Conservation (phyloP, 2,797 vertebrate genomes). For the Diplodus sargus region DNA sequence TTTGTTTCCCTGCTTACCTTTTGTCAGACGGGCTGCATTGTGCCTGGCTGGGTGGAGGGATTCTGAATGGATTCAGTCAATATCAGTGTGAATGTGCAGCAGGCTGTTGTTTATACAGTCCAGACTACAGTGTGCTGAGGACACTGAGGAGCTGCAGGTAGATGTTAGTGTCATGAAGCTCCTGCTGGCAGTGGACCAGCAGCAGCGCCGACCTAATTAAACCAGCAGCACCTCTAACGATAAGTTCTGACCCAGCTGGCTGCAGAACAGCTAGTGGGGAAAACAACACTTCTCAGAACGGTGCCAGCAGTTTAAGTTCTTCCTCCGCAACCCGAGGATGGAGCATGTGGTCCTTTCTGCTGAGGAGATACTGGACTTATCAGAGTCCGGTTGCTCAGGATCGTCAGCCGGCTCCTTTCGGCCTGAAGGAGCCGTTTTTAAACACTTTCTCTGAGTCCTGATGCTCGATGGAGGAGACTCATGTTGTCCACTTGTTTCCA, state of each 20-base stretch:
- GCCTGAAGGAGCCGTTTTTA: no score
- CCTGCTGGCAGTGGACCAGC: neutral
- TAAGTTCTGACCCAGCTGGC: constrained; percentile 42
- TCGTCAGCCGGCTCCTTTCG: no score
- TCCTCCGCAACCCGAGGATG: neutral
- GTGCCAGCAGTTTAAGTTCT: neutral
- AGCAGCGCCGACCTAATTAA: neutral
- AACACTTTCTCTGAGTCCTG: no score
- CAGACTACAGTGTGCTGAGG: neutral
- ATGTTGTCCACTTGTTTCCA: neutral
- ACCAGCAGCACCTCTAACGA: constrained; percentile 14
- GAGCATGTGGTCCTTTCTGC: constrained; percentile 32
- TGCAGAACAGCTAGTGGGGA: constrained; percentile 18
- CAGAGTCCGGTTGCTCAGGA: no score
- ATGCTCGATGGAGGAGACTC: neutral
- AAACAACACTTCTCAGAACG: neutral
- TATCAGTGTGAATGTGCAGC: constrained; percentile 3
- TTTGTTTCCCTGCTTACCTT: constrained; percentile 3
- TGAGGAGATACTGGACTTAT: constrained; percentile 10
- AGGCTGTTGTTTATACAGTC: neutral
- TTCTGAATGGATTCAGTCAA: neutral
- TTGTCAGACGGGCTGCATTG: neutral
- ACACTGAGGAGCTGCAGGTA: neutral
- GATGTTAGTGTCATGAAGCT: neutral
- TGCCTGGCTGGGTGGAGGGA: neutral